Evolutionary conservation across 2,113 vertebrate genomes (phyloP), one percentile per base, ranked within the genome.

Genomic region (Otus sunia): DNA sequence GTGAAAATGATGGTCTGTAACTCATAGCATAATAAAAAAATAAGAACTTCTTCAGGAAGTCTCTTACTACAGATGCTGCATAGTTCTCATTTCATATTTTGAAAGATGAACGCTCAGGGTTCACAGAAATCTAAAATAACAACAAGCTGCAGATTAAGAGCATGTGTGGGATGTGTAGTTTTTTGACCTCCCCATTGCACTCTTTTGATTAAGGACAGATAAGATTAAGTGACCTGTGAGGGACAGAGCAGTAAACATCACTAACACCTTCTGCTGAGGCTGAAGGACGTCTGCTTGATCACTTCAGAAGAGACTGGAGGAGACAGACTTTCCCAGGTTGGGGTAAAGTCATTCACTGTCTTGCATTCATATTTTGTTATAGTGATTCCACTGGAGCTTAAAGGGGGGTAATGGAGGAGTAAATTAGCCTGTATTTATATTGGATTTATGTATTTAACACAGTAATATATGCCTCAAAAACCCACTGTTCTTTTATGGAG

Each of bases 1-100:
- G 47, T 58, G 81, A 83, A 62, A 95, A 73, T 53, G 29, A 80
- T 67, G 43, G 69, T 95, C 72, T 93, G 56, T 73, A 62, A 97
- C 71, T 73, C n/a, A 10, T 58, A 47, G 15, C 10, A 7, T 72
- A 89, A 83, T 88, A 81, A 89, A 50, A 91, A 83, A 85, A 91
- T 71, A 77, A 91, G 36, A 29, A 30, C 93, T 94, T 94, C 59
- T 30, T 94, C n/a, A 30, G 52, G 71, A 58, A 76, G 85, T 59
- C 49, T 55, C 17, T 43, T 67, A 25, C 15, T 71, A 2, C 9
- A 50, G 43, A 36, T 2, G 15, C 37, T 52, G 41, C 3, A 2
- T 47, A 75, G 62, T 73, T 95, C 23, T 88, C 43, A 23, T 62
- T 66, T 81, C 36, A 25, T 8, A 5, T 53, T 96, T 91, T 93